phyloP scores from a whole-genome alignment of 2,797 vertebrate genomes.

The Streptopelia turtur region DNA sequence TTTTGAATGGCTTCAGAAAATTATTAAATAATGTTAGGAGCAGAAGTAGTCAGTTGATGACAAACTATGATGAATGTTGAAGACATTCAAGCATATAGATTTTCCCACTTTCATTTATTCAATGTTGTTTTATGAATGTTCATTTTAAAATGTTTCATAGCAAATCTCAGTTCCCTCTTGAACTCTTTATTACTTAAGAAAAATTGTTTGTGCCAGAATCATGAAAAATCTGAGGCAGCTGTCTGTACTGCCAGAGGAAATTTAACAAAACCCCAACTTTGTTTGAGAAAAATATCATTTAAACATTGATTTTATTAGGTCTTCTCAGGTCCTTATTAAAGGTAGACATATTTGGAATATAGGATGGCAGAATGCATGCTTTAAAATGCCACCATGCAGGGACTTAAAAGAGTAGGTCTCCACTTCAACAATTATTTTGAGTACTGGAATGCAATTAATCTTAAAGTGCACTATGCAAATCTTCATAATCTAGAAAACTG shows the following conservation, averaged over 20 bases:
- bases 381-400: background rate
- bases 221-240: background rate
- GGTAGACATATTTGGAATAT: background rate
- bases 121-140: background rate
- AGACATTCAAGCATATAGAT: background rate
- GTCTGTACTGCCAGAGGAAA: background rate
- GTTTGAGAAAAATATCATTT: background rate
- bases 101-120: background rate
- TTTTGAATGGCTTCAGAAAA: background rate
- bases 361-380: background rate
- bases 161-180: constrained; percentile 12
- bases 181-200: background rate
- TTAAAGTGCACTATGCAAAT: background rate
- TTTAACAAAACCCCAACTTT: background rate
- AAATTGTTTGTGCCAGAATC: background rate
- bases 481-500: background rate
- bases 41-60: background rate
- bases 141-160: background rate
- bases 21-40: background rate
- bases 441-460: background rate
- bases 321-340: background rate
- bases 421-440: background rate
- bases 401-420: background rate
- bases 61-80: background rate
- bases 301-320: background rate